phyloP scores from a whole-genome alignment of 1,140 invertebrate species.

The Maconellicoccus hirsutus region DNA sequence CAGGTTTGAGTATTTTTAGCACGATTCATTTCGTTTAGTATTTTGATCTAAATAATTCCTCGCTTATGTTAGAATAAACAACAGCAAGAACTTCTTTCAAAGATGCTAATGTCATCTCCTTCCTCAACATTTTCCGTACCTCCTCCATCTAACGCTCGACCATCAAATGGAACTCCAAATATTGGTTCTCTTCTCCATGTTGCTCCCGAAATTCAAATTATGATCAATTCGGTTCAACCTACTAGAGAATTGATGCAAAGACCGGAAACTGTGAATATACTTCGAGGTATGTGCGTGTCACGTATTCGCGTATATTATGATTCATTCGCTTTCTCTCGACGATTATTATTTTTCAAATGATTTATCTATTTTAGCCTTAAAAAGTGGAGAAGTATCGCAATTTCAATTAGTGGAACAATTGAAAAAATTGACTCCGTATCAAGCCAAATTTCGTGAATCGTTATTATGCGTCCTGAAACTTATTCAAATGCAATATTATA shows the following conservation, averaged over 20 bases:
- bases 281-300: slow-evolving; percentile 43
- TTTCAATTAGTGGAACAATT: slow-evolving; percentile 62
- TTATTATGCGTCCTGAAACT: slow-evolving; percentile 52
- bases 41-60: neutral
- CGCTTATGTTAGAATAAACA: slow-evolving; percentile 29
- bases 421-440: slow-evolving; percentile 52
- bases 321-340: neutral
- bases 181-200: neutral
- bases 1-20: neutral
- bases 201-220: slow-evolving; percentile 41
- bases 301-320: slow-evolving; percentile 1
- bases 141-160: neutral
- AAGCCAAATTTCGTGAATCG: slow-evolving; percentile 56
- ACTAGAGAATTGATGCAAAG: slow-evolving; percentile 50
- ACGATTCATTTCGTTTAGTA: neutral
- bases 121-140: slow-evolving; percentile 35
- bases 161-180: neutral
- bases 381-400: slow-evolving; percentile 57
- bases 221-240: slow-evolving; percentile 40
- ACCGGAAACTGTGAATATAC: slow-evolving; percentile 58
- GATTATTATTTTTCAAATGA: neutral
- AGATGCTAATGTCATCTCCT: slow-evolving; percentile 24
- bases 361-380: slow-evolving; percentile 41
- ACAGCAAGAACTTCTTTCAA: slow-evolving; percentile 28
- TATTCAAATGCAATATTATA: slow-evolving; percentile 16